These are phyloP conservation scores for Porites evermanni DNA, from an alignment of 92 coral and sea anemone species.

Conservation along the genomic window DNA sequence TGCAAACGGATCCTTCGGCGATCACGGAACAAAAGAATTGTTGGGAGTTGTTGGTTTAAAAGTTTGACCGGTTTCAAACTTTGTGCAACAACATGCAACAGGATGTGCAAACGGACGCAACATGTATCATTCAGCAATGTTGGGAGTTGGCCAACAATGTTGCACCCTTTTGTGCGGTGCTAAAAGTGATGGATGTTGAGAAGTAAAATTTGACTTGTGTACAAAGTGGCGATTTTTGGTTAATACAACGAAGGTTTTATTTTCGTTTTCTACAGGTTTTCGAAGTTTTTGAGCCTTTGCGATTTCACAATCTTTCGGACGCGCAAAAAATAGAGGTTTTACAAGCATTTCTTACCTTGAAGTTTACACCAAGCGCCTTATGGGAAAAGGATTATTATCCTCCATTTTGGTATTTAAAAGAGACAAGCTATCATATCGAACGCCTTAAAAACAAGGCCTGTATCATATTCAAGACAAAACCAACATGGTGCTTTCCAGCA, in stretches of 20 bases:
- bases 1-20: too few relatives aligned
- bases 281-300: constrained; percentile 37
- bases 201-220: too few relatives aligned
- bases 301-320: constrained; percentile 15
- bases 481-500: background rate
- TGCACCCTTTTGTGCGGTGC: too few relatives aligned
- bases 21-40: too few relatives aligned
- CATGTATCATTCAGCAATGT: too few relatives aligned
- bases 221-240: too few relatives aligned
- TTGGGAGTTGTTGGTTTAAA: too few relatives aligned
- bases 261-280: constrained; percentile 21
- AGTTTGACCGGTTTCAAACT: too few relatives aligned
- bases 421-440: background rate
- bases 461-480: background rate
- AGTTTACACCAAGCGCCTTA: constrained; percentile 1
- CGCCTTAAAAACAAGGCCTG: constrained; percentile 19
- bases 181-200: too few relatives aligned
- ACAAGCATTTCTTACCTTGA: constrained; percentile 8
- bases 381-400: constrained; percentile 32
- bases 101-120: too few relatives aligned
- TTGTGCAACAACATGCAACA: too few relatives aligned
- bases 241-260: background rate
- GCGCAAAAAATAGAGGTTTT: constrained; percentile 23
- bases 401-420: constrained; percentile 24
- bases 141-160: too few relatives aligned